Evolutionary conservation across 2,888 invertebrate species (phyloP), one percentile per base, ranked within the genome.

Genomic region (Cataglyphis livida): DNA sequence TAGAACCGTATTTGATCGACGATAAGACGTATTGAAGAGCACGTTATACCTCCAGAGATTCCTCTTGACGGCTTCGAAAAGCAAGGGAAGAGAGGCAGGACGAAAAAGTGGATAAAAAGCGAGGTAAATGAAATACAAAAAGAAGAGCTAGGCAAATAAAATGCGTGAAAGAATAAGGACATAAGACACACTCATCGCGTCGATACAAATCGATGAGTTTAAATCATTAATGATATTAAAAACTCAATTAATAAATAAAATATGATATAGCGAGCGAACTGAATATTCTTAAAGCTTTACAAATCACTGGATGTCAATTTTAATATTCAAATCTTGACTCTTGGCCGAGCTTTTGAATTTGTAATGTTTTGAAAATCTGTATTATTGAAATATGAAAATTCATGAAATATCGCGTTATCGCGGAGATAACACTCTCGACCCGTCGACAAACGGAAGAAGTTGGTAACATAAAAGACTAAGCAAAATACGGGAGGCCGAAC

Each of bases 1-100:
- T 88, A 81, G 86, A 86, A 86, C 73, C 84, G 54, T 87, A 84
- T 89, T 88, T 84, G 88, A 89, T 88, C 84, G 88, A 87, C 88
- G 85, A 87, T 61, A 59, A 81, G 87, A 75, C 87, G 44, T 84
- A 87, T 81, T 85, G 87, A 64, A 87, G 84, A 70, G 81, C 81
- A 78, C 74, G 84, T 59, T 84, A 51, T 38, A 38, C 82, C 73
- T 79, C 87, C 87, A 82, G 78, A 84, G 74, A 85, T 83, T 81
- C 82, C 88, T 68, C 71, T 85, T 70, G 79, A 85, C 71, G 75
- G 79, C 81, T 83, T 85, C 83, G 75, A 83, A 85, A 82, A 84
- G 83, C 70, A 62, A 44, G 48, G 62, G 28, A 25, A 51, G 44
- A 35, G 32, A 48, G 44, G 65, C 28, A 71, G 66, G 28, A n/a